Conservation (phyloP, 2,113 vertebrate species). For the Aspidoscelis tigris region DNA sequence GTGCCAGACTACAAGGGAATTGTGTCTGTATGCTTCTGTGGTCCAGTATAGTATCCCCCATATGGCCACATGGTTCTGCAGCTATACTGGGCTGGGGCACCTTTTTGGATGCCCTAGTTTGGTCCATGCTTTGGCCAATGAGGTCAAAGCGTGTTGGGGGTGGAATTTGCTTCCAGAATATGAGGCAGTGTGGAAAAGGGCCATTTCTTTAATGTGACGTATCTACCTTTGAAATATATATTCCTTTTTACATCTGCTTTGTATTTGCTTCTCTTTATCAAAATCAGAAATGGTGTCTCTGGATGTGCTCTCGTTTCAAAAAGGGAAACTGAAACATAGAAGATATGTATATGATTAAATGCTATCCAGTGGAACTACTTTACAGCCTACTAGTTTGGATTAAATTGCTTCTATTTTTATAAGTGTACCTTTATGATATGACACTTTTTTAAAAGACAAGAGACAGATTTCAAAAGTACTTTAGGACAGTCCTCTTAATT, state of each 20-base stretch:
- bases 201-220: no score
- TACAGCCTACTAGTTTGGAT: neutral
- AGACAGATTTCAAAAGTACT: neutral
- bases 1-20: no score
- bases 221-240: neutral
- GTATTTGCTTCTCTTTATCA: neutral
- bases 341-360: neutral
- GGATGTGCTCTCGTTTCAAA: neutral
- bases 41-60: no score
- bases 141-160: no score
- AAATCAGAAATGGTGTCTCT: neutral
- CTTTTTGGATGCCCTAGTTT: no score
- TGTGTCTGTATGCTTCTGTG: no score
- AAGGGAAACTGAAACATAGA: no score
- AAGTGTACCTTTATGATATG: neutral
- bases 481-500: neutral
- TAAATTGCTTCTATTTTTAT: neutral
- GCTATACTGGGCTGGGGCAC: no score
- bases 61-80: no score
- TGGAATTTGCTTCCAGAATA: no score
- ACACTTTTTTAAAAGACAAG: neutral
- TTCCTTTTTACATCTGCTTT: neutral
- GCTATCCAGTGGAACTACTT: neutral
- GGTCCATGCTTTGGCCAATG: no score
- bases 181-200: no score